Conservation (phyloP, 2,113 vertebrate species). For the Lutjanus erythropterus region DNA sequence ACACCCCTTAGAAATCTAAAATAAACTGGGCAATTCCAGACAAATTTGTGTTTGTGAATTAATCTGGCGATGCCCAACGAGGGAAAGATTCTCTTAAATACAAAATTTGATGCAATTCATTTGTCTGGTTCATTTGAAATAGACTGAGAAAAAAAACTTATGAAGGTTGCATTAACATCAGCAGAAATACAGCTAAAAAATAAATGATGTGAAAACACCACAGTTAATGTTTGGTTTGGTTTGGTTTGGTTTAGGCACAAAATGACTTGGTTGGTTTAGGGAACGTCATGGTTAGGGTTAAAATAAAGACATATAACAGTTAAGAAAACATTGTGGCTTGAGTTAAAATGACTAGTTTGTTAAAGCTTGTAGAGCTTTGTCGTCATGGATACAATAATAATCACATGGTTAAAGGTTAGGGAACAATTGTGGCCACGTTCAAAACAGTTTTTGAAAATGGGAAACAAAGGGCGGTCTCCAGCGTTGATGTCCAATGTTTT, state of each 20-base stretch:
- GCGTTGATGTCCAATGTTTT: neutral
- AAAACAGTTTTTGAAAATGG: neutral
- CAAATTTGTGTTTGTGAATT: too few species aligned
- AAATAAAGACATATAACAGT: neutral
- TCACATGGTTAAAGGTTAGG: neutral
- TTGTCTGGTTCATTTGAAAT: neutral
- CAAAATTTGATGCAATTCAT: neutral
- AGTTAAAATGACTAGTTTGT: neutral
- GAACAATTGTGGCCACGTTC: neutral
- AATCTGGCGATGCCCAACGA: too few species aligned
- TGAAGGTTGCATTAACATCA: neutral
- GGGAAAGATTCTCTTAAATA: too few species aligned
- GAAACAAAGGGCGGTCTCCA: neutral
- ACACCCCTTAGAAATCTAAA: too few species aligned
- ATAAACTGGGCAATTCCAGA: too few species aligned
- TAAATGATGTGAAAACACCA: neutral
- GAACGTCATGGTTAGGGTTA: neutral
- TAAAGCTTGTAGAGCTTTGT: neutral
- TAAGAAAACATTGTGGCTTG: neutral
- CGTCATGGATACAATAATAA: neutral
- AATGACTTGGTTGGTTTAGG: neutral
- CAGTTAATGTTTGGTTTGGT: neutral
- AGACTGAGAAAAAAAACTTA: neutral
- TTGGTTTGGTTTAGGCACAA: neutral
- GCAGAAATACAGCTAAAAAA: too few species aligned